Conservation (phyloP, 2,888 invertebrate genomes). For the Pherbina coryleti region DNA sequence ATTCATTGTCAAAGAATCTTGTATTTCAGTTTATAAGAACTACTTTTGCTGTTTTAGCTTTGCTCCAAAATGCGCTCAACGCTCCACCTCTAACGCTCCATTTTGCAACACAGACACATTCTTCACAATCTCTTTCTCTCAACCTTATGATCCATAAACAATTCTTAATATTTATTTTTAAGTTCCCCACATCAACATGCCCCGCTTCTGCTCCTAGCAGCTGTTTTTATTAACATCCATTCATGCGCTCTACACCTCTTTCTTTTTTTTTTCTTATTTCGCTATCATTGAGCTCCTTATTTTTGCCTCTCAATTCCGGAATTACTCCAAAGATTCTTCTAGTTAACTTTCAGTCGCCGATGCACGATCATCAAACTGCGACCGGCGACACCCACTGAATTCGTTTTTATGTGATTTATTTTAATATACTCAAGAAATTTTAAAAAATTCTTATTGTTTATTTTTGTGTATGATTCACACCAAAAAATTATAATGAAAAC, state of each 20-base stretch:
- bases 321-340: not conserved
- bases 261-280: not conserved
- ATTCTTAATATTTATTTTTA: too few relatives aligned
- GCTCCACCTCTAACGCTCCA: too few relatives aligned
- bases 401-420: not conserved
- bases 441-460: not conserved
- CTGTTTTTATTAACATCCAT: not conserved
- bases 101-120: not conserved
- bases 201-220: not conserved
- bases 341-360: conserved; percentile 25
- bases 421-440: conserved; percentile 16
- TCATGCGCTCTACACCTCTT: not conserved
- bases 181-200: not conserved
- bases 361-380: not conserved
- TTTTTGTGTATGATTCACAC: not conserved
- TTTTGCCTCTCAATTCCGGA: not conserved
- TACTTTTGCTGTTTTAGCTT: too few relatives aligned
- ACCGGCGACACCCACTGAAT: conserved; percentile 16
- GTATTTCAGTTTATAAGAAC: too few relatives aligned
- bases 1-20: too few relatives aligned
- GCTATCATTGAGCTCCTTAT: not conserved
- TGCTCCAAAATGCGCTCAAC: too few relatives aligned
- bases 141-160: too few relatives aligned
- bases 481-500: not conserved
- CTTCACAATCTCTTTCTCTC: not conserved